Evolutionary conservation across 1,140 invertebrate species (phyloP).

Genomic region (Calephelis virginiensis): DNA sequence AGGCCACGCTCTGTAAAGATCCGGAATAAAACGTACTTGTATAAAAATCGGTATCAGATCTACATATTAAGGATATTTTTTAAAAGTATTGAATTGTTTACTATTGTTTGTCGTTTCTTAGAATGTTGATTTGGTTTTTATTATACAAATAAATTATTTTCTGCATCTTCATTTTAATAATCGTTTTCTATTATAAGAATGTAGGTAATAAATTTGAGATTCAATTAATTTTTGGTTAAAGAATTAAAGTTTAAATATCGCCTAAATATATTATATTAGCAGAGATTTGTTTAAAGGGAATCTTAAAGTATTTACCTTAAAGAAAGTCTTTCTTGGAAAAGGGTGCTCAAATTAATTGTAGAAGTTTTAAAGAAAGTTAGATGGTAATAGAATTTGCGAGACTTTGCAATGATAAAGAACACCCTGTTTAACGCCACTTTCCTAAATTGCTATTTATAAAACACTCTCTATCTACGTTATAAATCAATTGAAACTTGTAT

Average conservation of each 20-base stretch:
- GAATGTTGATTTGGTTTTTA: too few species aligned
- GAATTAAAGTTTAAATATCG: too few species aligned
- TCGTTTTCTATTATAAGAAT: too few species aligned
- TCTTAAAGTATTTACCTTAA: constrained; percentile 12
- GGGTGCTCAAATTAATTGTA: constrained; percentile 5
- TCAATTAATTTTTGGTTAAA: neutral
- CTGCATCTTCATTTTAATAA: too few species aligned
- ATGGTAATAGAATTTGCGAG: neutral
- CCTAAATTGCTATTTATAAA: neutral
- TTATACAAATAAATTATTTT: too few species aligned
- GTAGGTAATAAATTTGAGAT: neutral
- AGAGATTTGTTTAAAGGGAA: neutral
- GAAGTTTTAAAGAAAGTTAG: constrained; percentile 12
- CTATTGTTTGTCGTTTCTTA: too few species aligned
- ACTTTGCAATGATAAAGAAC: neutral
- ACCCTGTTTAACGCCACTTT: neutral
- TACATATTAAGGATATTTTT: too few species aligned
- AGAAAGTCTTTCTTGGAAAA: constrained; percentile 4
- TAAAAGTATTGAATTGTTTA: too few species aligned
- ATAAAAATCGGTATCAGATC: too few species aligned
- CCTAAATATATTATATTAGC: constrained; percentile 5
- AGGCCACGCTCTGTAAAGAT: too few species aligned
- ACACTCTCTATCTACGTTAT: neutral
- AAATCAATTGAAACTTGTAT: neutral
- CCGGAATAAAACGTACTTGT: too few species aligned